Evolutionary conservation across 1,140 invertebrate species (phyloP).

Genomic region (Drosophila navojoa): DNA sequence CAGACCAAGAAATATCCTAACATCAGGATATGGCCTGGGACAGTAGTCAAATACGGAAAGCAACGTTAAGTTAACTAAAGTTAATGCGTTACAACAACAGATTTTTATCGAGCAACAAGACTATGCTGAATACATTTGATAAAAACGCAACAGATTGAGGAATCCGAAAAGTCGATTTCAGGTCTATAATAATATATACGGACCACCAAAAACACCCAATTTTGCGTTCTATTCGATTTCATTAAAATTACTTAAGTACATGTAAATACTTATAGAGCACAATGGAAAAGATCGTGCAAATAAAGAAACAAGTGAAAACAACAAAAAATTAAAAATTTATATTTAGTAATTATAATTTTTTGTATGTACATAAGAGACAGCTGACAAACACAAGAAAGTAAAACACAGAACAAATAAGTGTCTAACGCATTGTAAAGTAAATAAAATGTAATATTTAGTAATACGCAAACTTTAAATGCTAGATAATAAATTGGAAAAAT

Average conservation of each 20-base stretch:
- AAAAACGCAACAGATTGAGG: too few relatives aligned
- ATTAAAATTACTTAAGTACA: conserved; percentile 10
- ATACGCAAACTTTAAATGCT: conserved; percentile 57
- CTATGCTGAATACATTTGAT: too few relatives aligned
- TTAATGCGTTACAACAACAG: neutral
- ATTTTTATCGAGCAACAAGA: neutral
- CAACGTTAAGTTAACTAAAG: neutral
- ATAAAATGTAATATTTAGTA: conserved; percentile 72
- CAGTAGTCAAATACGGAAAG: conserved; percentile 26
- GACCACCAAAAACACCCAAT: neutral
- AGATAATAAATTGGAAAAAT: conserved; percentile 71
- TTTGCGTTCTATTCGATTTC: neutral
- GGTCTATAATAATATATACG: neutral
- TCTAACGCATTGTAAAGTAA: conserved; percentile 43
- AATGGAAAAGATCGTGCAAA: conserved; percentile 3
- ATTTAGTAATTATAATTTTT: conserved; percentile 18
- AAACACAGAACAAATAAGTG: neutral
- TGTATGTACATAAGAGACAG: conserved; percentile 35
- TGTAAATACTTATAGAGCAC: conserved; percentile 17
- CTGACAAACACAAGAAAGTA: conserved; percentile 22
- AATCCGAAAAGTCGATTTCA: too few relatives aligned
- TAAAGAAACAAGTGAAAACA: conserved; percentile 3
- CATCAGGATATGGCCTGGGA: neutral
- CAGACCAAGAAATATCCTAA: neutral
- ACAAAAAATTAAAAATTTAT: neutral